Base-by-base conservation (phyloP, 2,888 invertebrate species). In the Glyphotaelius pellucidus region DNA sequence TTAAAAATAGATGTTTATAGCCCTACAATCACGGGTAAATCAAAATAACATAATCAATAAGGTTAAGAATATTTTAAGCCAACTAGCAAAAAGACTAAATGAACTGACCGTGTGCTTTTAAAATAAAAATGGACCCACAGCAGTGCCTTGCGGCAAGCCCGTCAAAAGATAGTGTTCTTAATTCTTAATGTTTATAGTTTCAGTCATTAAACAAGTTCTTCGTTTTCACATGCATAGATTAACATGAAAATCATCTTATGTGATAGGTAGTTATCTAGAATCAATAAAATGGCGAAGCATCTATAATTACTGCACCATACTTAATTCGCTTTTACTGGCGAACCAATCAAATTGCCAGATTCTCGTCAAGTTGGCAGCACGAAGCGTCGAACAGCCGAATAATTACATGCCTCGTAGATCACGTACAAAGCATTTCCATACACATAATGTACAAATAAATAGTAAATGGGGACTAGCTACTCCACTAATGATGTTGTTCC, bases 371-470 rank as follows among this genome's bases (percentile, higher is more conserved):
- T n/a, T 42, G 30, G 67, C 67, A 67, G 67, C 67, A n/a, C 67
- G 67, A 67, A 67, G 67, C 67, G 67, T 67, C 67, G 67, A 67
- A 32, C 79, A 35, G 31, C n/a, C 32, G 79, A 87, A 30, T 52
- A 87, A 67, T 87, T 89, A 89, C 80, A 89, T 32, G 88, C 88
- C 35, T 35, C 30, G 47, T 86, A 42, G 47, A 86, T 86, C 86
- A 30, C 86, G 47, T 86, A 86, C 31, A 35, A 67, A 87, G 67
- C 87, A 52, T 87, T 52, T 47, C 47, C 30, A 30, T 87, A 30
- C 87, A 87, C 32, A 87, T 30, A 52, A 81, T 42, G 30, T 87
- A 47, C 15, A 30, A 42, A 52, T n/a, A 42, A 38, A 87, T 38
- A 52, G 52, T 52, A 52, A 38, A 87, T 87, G 2, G 42, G 47